Base-by-base conservation (phyloP, 2,113 vertebrate genomes). In the Hypanus sabinus region DNA sequence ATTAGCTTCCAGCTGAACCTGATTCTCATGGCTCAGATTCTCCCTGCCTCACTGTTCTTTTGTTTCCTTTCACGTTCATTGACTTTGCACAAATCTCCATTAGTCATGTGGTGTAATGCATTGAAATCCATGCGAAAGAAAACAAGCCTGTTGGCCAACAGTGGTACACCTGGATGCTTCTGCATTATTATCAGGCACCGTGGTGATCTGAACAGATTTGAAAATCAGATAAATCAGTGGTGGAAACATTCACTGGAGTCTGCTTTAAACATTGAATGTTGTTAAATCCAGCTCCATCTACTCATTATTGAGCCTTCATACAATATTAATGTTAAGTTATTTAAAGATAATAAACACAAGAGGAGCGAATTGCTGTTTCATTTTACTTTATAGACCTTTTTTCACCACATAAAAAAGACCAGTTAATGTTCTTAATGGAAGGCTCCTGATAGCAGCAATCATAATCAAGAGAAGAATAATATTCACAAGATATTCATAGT, bases 21-120 rank as follows among this genome's bases (percentile, higher is more conserved):
- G 83, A 87, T 60, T 87, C 24, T 87, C 83, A 30, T 87, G 55
- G 83, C 83, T 87, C 38, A 3, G 24, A 30, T 87, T 87, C 55
- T 87, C 22, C 57, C 55, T 87, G 7, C 10, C 33, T 57, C 57
- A 22, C 38, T 85, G 24, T 60, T 12, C 10, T 30, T 87, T 87
- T 87, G 55, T 16, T 22, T 87, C 83, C 55, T 57, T 24, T 57
- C 46, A 22, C 30, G 55, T 87, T 87, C 38, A 60, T 30, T 30
- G 83, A 87, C 10, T 87, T 87, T 87, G 22, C 83, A 87, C 38
- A 60, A 60, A 87, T 60, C 83, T 60, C 11, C 83, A 87, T 87
- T 57, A 30, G 55, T 87, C 24, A 87, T 14, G 83, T 85, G 83
- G 55, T 14, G 12, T 14, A 83, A 7, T 55, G 27, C 5, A 12